Percentiles rank a stretch among this genome's conserved stretches.
These are phyloP conservation scores for Babylonia areolata DNA, from an alignment of 1,140 invertebrate species.

Conservation along the genomic window DNA sequence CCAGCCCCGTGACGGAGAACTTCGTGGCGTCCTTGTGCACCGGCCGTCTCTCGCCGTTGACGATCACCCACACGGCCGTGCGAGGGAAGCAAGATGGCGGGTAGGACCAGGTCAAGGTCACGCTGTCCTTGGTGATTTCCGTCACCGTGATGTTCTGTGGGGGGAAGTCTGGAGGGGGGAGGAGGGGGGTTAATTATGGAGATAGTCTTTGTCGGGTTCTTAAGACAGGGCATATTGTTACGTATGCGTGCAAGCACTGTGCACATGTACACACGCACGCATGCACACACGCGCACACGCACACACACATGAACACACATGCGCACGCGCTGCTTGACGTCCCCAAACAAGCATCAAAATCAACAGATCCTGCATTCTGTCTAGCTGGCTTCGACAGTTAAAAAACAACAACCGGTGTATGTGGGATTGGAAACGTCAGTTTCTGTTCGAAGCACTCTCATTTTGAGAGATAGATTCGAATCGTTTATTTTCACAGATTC, in stretches of 20 bases:
- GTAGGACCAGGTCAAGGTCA: conserved; percentile 30
- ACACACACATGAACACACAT: not conserved
- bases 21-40: conserved; percentile 22
- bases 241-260: too few relatives aligned
- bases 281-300: not conserved
- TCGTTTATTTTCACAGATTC: too few relatives aligned
- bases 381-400: too few relatives aligned
- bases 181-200: not conserved
- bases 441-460: too few relatives aligned
- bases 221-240: too few relatives aligned
- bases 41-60: not conserved
- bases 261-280: not conserved
- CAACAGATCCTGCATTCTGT: too few relatives aligned
- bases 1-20: conserved; percentile 21
- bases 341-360: too few relatives aligned
- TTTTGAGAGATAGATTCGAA: too few relatives aligned
- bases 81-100: conserved; percentile 36
- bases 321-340: too few relatives aligned
- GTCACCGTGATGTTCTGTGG: conserved; percentile 31
- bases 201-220: too few relatives aligned
- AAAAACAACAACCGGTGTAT: too few relatives aligned
- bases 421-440: too few relatives aligned
- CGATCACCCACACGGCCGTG: conserved; percentile 35
- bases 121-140: not conserved
- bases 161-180: not conserved